phyloP scores from a whole-genome alignment of 2,888 invertebrate genomes.

The Caenorhabditis sulstoni region DNA sequence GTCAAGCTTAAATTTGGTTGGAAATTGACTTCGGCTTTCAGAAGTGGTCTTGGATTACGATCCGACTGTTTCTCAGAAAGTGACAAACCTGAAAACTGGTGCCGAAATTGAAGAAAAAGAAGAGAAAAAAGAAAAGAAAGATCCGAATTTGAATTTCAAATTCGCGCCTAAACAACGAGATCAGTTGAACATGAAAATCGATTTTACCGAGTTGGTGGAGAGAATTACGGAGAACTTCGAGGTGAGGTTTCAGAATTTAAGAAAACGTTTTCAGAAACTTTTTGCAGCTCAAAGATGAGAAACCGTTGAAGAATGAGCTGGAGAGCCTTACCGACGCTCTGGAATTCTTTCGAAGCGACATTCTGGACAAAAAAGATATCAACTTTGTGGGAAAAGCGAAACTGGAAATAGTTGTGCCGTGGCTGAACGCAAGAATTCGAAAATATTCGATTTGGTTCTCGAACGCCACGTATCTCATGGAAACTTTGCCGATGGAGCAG shows the following conservation, averaged over 20 bases:
- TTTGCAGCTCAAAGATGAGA: neutral
- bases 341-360: constrained; percentile 2
- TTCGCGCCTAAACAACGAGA: neutral
- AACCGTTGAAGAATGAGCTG: constrained; percentile 15
- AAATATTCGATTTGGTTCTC: constrained; percentile 36
- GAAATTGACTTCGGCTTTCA: constrained; percentile 6
- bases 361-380: neutral
- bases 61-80: constrained; percentile 29
- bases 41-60: constrained; percentile 38
- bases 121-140: neutral
- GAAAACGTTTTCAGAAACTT: constrained; percentile 9
- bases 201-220: constrained; percentile 19
- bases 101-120: constrained; percentile 4
- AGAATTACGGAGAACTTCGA: constrained; percentile 32
- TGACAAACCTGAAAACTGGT: neutral
- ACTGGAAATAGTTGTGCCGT: constrained; percentile 5
- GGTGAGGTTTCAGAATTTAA: too few relatives aligned
- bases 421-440: constrained; percentile 25
- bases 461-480: constrained; percentile 29
- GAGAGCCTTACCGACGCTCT: constrained; percentile 21
- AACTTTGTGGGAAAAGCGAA: constrained; percentile 19
- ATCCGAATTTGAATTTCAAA: neutral
- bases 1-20: neutral
- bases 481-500: constrained; percentile 24
- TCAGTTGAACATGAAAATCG: constrained; percentile 18